Evolutionary conservation across 92 coral and sea anemone species (phyloP).

Genomic region (Umimayanthus kanabou): DNA sequence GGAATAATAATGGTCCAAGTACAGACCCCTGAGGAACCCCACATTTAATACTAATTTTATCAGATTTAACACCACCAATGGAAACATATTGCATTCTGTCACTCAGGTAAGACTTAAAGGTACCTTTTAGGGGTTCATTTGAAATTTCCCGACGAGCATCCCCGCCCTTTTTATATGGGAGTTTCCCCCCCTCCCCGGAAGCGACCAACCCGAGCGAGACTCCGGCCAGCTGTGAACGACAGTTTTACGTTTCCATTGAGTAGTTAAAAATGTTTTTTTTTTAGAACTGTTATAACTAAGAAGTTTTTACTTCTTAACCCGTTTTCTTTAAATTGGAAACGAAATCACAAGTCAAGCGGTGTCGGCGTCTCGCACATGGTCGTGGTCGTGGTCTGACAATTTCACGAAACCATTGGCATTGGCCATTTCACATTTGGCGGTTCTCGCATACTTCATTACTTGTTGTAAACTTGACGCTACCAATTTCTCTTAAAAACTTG

Average conservation of each 20-base stretch:
- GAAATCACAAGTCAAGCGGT: neutral
- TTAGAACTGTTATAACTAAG: neutral
- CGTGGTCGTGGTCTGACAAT: constrained; percentile 8
- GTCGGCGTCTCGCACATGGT: neutral
- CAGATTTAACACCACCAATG: too few relatives aligned
- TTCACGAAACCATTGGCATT: neutral
- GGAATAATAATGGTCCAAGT: too few relatives aligned
- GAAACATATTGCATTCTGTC: too few relatives aligned
- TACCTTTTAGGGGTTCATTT: too few relatives aligned
- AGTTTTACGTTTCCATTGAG: constrained; percentile 3
- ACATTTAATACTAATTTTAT: too few relatives aligned
- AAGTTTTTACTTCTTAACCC: neutral
- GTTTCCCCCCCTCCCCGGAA: too few relatives aligned
- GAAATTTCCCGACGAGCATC: too few relatives aligned
- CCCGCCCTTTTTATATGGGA: too few relatives aligned
- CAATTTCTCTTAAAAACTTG: neutral
- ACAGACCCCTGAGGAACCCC: too few relatives aligned
- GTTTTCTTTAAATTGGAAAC: neutral
- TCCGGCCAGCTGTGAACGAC: constrained; percentile 18
- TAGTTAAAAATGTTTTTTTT: constrained; percentile 9
- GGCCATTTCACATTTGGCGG: neutral
- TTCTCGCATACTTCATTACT: neutral
- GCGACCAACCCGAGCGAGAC: constrained; percentile 22
- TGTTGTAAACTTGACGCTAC: neutral
- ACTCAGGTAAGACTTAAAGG: too few relatives aligned